These are phyloP conservation scores for Oncorhynchus keta DNA, from an alignment of 2,113 vertebrate genomes.

Conservation along the genomic window DNA sequence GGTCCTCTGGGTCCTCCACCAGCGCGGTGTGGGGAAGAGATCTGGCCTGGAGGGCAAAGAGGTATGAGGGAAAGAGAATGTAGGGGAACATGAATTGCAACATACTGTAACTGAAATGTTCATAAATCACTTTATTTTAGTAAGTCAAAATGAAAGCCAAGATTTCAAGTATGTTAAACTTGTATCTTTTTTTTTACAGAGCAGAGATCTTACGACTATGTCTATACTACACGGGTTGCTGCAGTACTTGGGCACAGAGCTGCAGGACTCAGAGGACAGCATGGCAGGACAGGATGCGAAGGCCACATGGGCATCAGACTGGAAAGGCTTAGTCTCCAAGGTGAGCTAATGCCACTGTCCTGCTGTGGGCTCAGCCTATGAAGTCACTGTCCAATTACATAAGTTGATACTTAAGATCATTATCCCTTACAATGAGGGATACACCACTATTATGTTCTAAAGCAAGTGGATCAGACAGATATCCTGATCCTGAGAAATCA, in stretches of 20 bases:
- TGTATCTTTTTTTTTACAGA: conserved; percentile 39
- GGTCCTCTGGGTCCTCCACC: conserved; percentile 89
- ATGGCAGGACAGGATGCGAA: neutral
- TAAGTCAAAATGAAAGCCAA: neutral
- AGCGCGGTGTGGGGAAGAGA: conserved; percentile 82
- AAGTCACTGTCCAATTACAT: no score
- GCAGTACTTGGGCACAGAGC: conserved; percentile 63
- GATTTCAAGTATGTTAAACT: neutral
- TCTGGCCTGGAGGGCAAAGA: conserved; percentile 59
- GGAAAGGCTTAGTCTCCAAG: no score
- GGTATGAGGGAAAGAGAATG: conserved; percentile 22
- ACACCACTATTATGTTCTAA: no score
- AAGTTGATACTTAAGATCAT: no score
- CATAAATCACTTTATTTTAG: neutral
- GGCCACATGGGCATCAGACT: no score
- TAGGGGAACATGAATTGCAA: neutral
- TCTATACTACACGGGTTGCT: conserved; percentile 81
- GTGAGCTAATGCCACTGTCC: no score
- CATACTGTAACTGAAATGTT: neutral
- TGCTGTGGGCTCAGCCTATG: no score
- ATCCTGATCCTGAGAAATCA: no score
- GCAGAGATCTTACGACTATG: conserved; percentile 72
- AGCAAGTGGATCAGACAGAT: no score
- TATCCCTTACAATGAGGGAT: no score
- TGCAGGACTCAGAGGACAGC: conserved; percentile 59